Base-by-base conservation (phyloP, 2,113 vertebrate genomes). In the Callaeas wilsoni region DNA sequence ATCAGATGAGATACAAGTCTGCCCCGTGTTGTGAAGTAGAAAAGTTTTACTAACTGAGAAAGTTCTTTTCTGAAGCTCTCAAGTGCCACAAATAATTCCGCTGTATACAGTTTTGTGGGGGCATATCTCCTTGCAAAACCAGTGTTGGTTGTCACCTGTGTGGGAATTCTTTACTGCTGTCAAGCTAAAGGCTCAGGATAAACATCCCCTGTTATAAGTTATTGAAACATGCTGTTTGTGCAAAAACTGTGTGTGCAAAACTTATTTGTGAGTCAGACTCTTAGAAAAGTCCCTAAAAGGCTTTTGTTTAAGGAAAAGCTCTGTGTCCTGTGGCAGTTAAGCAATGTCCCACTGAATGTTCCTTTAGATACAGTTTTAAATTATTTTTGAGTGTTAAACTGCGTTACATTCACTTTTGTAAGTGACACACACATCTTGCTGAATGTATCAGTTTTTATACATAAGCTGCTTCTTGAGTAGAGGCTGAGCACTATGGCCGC, bases 201-300 rank as follows among this genome's bases (percentile, higher is more conserved):
- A 79, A 29, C 9, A 16, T 68, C 4, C 39, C 11, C 13, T 60
- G 6, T 16, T 63, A 13, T 63, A 74, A 75, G 50, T 55, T 63
- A 55, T 1, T 60, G 27, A 91, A 33, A 18, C 39, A 4, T 22
- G 7, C 29, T 42, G 6, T 47, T 87, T 75, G 23, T 88, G 19
- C 17, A 35, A 25, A 50, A 15, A 13, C 22, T 0, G 1, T 35
- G 12, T 69, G 14, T 80, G 29, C 19, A 52, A 20, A 92, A 84
- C 47, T 27, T 8, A 1, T 1, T 25, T 64, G 30, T 0, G 1
- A 46, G 55, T 65, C 30, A 26, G 41, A 52, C 32, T 57, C 29
- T 49, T 76, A 9, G 8, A 53, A 33, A 33, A 56, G 23, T 29
- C 41, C 9, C 13, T 83, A 33, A 87, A 70, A 52, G 12, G 18